Conservation (phyloP, 2,113 vertebrate genomes). For the Anolis carolinensis region DNA sequence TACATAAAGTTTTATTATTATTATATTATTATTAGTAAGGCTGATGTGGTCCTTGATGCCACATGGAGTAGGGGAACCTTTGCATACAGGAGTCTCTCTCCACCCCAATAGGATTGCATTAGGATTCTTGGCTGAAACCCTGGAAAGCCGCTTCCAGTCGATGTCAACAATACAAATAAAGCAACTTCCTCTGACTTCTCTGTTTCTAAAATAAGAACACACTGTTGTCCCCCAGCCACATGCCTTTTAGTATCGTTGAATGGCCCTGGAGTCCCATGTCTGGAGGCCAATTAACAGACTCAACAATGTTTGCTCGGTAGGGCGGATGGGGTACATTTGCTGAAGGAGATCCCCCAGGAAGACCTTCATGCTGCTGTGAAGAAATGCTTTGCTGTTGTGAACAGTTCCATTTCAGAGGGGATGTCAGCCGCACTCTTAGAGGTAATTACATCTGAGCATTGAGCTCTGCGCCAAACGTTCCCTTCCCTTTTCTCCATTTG, state of each 20-base stretch:
- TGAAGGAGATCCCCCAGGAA: conserved; percentile 80
- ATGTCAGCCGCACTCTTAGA: conserved; percentile 96
- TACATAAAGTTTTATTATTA: no score
- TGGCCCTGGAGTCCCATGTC: neutral
- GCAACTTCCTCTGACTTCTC: no score
- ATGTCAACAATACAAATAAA: neutral
- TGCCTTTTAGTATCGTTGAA: neutral
- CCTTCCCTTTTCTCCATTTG: neutral
- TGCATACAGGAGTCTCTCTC: no score
- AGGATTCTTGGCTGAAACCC: no score
- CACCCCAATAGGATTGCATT: no score
- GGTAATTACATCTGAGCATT: conserved; percentile 71
- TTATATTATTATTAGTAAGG: no score
- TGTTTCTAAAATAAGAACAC: neutral
- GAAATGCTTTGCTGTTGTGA: conserved; percentile 85
- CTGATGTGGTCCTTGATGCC: no score
- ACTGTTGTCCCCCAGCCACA: neutral
- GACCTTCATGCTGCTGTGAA: conserved; percentile 87
- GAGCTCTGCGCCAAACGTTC: neutral
- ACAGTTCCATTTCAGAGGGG: conserved; percentile 92
- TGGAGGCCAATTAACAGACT: neutral
- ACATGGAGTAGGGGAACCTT: no score
- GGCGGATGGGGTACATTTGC: conserved; percentile 82
- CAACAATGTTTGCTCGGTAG: conserved; percentile 67
- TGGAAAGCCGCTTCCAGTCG: no score